Percentiles rank a stretch among this genome's conserved stretches.
Conservation (phyloP, 2,888 invertebrate genomes). For the Malthinus flaveolus region DNA sequence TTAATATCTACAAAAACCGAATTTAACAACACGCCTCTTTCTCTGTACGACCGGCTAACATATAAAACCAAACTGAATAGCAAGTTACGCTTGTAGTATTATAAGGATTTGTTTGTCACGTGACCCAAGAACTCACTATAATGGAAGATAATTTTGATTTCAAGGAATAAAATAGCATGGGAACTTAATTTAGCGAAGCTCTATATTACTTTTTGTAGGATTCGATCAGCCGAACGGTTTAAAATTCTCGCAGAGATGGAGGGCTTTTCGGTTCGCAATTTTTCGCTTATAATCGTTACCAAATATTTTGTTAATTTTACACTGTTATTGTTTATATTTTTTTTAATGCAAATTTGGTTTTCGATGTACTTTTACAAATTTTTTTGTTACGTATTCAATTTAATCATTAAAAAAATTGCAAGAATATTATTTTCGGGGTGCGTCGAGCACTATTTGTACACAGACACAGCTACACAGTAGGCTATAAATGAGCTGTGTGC, state of each 20-base stretch:
- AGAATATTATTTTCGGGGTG: no score
- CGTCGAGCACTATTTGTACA: no score
- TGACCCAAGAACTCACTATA: constrained; percentile 27
- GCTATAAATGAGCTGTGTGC: no score
- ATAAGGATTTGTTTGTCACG: constrained; percentile 31
- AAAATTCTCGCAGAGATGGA: constrained; percentile 17
- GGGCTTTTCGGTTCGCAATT: constrained; percentile 17
- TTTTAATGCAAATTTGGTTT: no score
- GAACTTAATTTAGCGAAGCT: constrained; percentile 1
- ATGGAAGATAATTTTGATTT: constrained; percentile 23
- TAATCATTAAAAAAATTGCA: no score
- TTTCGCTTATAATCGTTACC: constrained; percentile 10
- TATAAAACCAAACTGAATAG: constrained; percentile 32
- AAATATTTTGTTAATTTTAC: no score
- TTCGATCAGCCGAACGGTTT: constrained; percentile 25
- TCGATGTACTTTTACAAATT: no score
- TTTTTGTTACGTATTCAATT: no score
- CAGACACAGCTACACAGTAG: no score
- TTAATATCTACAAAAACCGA: constrained; percentile 6
- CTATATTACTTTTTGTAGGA: constrained; percentile 15
- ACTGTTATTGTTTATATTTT: no score
- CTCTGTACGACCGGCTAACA: constrained; percentile 22
- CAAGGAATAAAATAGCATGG: constrained; percentile 9
- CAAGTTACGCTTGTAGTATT: constrained; percentile 31
- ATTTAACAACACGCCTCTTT: constrained; percentile 12